These are phyloP conservation scores for Saxidomus purpurata DNA, from an alignment of 1,140 invertebrate genomes.

Conservation along the genomic window DNA sequence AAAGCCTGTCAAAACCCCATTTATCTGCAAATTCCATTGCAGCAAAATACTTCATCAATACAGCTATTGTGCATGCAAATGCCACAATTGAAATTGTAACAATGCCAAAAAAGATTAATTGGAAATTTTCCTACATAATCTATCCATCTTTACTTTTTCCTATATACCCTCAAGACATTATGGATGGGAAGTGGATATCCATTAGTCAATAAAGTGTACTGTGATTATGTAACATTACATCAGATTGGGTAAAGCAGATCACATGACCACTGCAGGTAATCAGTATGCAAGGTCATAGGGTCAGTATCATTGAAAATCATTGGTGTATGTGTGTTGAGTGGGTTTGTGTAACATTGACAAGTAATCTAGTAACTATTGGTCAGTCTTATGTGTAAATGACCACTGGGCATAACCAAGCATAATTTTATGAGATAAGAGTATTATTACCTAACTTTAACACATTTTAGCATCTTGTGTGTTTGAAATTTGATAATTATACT, in stretches of 20 bases:
- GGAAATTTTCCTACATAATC: slow-evolving; percentile 26
- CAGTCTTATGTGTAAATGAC: slow-evolving; percentile 63
- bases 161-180: slow-evolving; percentile 27
- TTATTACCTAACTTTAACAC: slow-evolving; percentile 35
- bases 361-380: slow-evolving; percentile 53
- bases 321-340: slow-evolving; percentile 52
- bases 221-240: slow-evolving; percentile 61
- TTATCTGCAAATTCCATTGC: slow-evolving; percentile 36
- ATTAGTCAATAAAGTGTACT: slow-evolving; percentile 55
- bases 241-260: slow-evolving; percentile 50
- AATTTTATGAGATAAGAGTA: slow-evolving; percentile 53
- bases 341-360: slow-evolving; percentile 60
- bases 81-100: not conserved
- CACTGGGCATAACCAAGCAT: slow-evolving; percentile 52
- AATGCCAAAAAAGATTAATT: slow-evolving; percentile 43
- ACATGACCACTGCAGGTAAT: slow-evolving; percentile 51
- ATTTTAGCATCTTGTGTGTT: slow-evolving; percentile 14
- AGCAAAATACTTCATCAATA: slow-evolving; percentile 32
- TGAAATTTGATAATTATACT: not conserved
- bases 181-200: slow-evolving; percentile 9
- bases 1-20: slow-evolving; percentile 9
- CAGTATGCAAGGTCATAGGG: slow-evolving; percentile 62
- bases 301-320: slow-evolving; percentile 65
- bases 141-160: slow-evolving; percentile 1
- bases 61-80: not conserved